phyloP scores from a whole-genome alignment of 2,797 vertebrate genomes.

The Lophotriccus pileatus region DNA sequence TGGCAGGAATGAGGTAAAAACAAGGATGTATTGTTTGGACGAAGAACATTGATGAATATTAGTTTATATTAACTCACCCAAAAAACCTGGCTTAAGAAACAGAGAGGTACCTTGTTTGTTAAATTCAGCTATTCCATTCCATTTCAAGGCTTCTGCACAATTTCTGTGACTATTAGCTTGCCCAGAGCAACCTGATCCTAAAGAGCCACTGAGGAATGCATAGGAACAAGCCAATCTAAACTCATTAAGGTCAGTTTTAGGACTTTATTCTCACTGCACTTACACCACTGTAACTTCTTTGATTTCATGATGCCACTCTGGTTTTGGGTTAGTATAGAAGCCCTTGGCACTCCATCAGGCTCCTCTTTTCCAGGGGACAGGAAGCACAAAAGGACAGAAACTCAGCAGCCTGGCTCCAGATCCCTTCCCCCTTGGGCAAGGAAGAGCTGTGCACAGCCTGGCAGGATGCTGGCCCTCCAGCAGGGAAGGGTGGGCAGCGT shows the following conservation, averaged over 20 bases:
- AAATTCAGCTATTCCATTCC: not conserved
- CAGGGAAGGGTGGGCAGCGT: not conserved
- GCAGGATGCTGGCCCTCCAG: not conserved
- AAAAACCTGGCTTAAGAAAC: not conserved
- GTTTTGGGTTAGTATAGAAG: not conserved
- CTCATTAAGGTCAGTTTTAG: not conserved
- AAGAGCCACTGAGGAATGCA: not conserved
- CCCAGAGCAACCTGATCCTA: not conserved
- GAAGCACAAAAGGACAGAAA: not conserved
- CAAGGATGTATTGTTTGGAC: accelerated
- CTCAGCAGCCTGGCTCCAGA: not conserved
- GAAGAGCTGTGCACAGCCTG: not conserved
- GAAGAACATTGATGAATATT: not conserved
- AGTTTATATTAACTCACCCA: not conserved
- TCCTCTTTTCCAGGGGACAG: not conserved
- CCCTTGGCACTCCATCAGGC: accelerated
- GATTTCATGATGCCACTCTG: not conserved
- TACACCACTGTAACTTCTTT: not conserved
- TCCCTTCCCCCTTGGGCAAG: not conserved
- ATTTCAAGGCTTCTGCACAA: not conserved
- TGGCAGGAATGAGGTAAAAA: not conserved
- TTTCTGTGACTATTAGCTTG: not conserved
- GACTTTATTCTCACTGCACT: not conserved
- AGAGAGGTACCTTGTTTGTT: not conserved
- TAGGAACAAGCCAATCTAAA: not conserved